Evolutionary conservation across 1,140 invertebrate genomes (phyloP).

Genomic region (Panagrolaimus sp.): DNA sequence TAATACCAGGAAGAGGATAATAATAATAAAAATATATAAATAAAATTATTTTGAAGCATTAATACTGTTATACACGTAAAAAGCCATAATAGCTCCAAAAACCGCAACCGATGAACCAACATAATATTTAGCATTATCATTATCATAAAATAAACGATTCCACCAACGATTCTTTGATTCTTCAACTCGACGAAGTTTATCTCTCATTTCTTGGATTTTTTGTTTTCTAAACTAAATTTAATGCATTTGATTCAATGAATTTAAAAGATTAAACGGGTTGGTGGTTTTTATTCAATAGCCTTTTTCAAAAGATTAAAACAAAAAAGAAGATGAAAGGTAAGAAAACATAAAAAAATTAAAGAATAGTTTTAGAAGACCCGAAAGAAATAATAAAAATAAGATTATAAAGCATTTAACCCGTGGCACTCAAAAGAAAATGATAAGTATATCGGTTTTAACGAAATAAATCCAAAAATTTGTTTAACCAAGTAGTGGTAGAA

Average conservation of each 20-base stretch:
- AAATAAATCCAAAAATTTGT: slow-evolving; percentile 5
- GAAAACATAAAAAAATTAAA: too few species aligned
- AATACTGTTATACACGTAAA: slow-evolving; percentile 18
- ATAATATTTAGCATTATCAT: slow-evolving; percentile 3
- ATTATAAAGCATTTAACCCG: too few species aligned
- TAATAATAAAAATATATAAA: background rate
- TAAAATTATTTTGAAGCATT: slow-evolving; percentile 15
- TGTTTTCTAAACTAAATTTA: slow-evolving; percentile 30
- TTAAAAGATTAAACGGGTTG: background rate
- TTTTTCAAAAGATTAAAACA: too few species aligned
- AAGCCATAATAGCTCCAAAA: slow-evolving; percentile 21
- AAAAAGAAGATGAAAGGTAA: too few species aligned
- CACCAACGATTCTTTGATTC: slow-evolving; percentile 2
- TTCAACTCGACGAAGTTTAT: slow-evolving; percentile 21
- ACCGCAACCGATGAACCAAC: background rate
- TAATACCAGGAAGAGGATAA: background rate
- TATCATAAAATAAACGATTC: background rate
- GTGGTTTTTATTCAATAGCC: too few species aligned
- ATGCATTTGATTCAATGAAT: background rate
- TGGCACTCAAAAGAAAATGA: too few species aligned
- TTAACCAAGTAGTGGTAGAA: background rate
- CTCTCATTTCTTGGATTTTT: slow-evolving; percentile 23
- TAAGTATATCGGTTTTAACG: too few species aligned
- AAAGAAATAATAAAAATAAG: too few species aligned
- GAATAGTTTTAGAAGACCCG: too few species aligned